These are phyloP conservation scores for Melanophora roralis DNA, from an alignment of 2,888 invertebrate genomes.

Conservation along the genomic window DNA sequence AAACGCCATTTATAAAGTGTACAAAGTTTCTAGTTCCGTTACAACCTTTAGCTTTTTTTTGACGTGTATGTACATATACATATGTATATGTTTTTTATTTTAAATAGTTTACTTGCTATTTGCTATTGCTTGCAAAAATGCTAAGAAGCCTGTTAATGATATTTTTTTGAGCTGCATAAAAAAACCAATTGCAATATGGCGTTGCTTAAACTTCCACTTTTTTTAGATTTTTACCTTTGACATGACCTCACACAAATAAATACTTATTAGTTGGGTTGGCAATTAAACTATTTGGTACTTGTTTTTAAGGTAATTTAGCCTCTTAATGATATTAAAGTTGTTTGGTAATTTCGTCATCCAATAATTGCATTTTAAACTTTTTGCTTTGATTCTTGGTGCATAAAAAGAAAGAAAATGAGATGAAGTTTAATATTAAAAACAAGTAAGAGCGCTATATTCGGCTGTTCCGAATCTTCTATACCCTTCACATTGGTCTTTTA, in stretches of 20 bases:
- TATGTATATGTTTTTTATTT: neutral
- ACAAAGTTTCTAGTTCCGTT: slow-evolving; percentile 52
- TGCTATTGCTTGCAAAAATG: slow-evolving; percentile 10
- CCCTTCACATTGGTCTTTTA: no score
- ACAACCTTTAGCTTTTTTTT: slow-evolving; percentile 23
- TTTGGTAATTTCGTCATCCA: slow-evolving; percentile 31
- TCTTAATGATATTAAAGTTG: neutral
- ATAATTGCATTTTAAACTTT: slow-evolving; percentile 46
- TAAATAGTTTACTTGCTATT: slow-evolving; percentile 11
- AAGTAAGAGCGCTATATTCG: no score
- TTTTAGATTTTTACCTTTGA: slow-evolving; percentile 5
- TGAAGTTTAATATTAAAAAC: no score
- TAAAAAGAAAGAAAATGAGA: neutral
- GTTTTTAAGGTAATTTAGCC: slow-evolving; percentile 28
- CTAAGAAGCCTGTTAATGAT: neutral
- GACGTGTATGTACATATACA: slow-evolving; percentile 19
- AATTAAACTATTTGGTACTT: neutral
- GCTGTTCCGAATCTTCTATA: no score
- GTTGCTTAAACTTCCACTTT: slow-evolving; percentile 43
- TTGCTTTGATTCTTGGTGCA: neutral
- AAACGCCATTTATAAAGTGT: slow-evolving; percentile 43
- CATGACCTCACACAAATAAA: slow-evolving; percentile 52
- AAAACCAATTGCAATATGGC: slow-evolving; percentile 36
- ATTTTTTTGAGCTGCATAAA: neutral
- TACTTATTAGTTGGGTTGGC: slow-evolving; percentile 23